Evolutionary conservation across 1,140 invertebrate species (phyloP), one percentile per base, ranked within the genome.

Genomic region (Augochlora pura): DNA sequence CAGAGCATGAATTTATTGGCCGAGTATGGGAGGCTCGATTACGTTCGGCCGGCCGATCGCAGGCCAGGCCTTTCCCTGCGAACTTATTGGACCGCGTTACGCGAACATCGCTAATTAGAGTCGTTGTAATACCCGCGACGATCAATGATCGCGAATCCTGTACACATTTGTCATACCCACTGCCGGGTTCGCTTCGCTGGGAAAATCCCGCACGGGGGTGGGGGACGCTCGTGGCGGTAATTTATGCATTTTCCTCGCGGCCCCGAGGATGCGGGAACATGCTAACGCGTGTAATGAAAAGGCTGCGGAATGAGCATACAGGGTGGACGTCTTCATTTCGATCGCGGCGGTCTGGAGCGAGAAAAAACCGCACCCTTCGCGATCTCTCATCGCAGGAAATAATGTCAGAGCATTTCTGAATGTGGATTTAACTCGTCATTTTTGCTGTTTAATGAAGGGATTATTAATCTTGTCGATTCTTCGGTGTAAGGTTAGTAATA

Each of bases 1-100:
- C 86, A 77, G 83, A 86, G 86, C 86, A 88, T 88, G 86, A 86
- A 88, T 85, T 87, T 88, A 85, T 86, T 73, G 72, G 54, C 25
- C 74, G 42, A 73, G 64, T 76, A 85, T 23, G 59, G 68, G 83
- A 62, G 80, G 72, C 54, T 77, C 81, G 81, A 86, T 86, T 83
- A 77, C 84, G 66, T 60, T 54, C 39, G 66, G 32, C 27, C 72
- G 62, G 66, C 74, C 32, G 32, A 32, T 32, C 42, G 2, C 42
- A 46, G 77, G 66, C 21, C 72, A 27, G 9, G 23, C 27, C 64
- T 62, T 64, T 27, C 42, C 25, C 68, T 49, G n/a, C 46, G 18
- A 74, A 64, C 76, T 82, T 81, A 86, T 82, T 82, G 63, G 72
- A 70, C 60, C 80, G 46, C 64, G 72, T 86, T 86, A 77, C 42